These are phyloP conservation scores for Troides aeacus DNA, from an alignment of 2,888 invertebrate species.

Conservation along the genomic window DNA sequence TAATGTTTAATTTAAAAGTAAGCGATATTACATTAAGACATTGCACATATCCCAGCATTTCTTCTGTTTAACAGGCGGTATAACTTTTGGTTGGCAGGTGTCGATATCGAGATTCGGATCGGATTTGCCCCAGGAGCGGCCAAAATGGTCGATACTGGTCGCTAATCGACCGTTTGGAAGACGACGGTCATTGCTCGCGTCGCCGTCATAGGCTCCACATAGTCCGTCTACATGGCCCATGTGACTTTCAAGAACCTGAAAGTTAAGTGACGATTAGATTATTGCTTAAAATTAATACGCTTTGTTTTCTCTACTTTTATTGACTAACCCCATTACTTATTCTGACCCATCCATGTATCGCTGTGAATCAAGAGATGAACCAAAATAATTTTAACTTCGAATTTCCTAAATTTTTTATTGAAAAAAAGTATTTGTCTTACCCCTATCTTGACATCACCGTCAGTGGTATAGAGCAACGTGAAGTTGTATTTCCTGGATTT, in stretches of 20 bases:
- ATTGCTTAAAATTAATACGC: too few relatives aligned
- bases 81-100: constrained; percentile 81
- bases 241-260: constrained; percentile 80
- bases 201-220: constrained; percentile 88
- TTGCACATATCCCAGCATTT: constrained; percentile 85
- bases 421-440: constrained; percentile 60
- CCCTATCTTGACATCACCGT: constrained; percentile 85
- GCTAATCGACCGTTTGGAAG: constrained; percentile 84
- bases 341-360: too few relatives aligned
- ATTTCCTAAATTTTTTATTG: too few relatives aligned
- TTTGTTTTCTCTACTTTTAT: too few relatives aligned
- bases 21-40: constrained; percentile 79
- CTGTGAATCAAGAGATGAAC: too few relatives aligned
- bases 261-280: neutral
- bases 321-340: too few relatives aligned
- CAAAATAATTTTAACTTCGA: too few relatives aligned
- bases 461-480: constrained; percentile 85
- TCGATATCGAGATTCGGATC: constrained; percentile 59
- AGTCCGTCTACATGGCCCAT: constrained; percentile 85
- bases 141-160: constrained; percentile 84
- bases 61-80: constrained; percentile 81
- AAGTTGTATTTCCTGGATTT: constrained; percentile 86
- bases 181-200: constrained; percentile 83
- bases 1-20: neutral
- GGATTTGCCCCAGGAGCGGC: constrained; percentile 86